A percentile compares a stretch with the other conserved stretches of the same genome.
These are phyloP conservation scores for Cantharis rustica DNA, from an alignment of 2,888 invertebrate genomes.

Conservation along the genomic window DNA sequence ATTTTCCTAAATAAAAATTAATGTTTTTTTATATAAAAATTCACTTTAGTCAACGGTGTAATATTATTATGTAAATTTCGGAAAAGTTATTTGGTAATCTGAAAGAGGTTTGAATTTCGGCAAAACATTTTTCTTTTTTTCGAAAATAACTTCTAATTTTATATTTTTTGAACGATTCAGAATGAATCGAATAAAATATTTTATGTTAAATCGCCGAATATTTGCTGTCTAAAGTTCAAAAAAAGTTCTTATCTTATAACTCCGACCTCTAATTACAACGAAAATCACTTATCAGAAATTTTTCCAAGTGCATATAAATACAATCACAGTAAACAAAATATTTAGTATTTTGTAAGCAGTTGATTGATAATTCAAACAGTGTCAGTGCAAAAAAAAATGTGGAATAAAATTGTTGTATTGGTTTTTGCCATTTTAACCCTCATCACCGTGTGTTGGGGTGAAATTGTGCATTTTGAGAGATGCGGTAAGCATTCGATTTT, in stretches of 20 bases:
- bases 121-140: too few relatives aligned
- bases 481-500: slow-evolving; percentile 12
- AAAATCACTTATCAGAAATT: neutral
- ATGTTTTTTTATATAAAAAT: neutral
- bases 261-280: neutral
- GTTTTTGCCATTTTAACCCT: slow-evolving; percentile 18
- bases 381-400: neutral
- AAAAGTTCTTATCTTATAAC: neutral
- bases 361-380: neutral
- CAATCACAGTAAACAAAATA: neutral
- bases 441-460: slow-evolving; percentile 14
- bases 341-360: neutral
- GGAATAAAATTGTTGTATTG: slow-evolving; percentile 7
- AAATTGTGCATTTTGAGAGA: slow-evolving; percentile 11
- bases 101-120: too few relatives aligned
- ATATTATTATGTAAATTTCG: too few relatives aligned
- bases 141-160: too few relatives aligned
- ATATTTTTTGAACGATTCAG: too few relatives aligned
- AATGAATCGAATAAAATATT: too few relatives aligned
- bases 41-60: neutral
- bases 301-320: neutral
- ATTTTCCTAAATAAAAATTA: neutral
- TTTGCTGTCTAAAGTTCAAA: neutral
- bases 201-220: too few relatives aligned
- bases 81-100: too few relatives aligned